A percentile compares a stretch with the other conserved stretches of the same genome.
Evolutionary conservation across 2,113 vertebrate genomes (phyloP).

Genomic region (Entelurus aequoreus): DNA sequence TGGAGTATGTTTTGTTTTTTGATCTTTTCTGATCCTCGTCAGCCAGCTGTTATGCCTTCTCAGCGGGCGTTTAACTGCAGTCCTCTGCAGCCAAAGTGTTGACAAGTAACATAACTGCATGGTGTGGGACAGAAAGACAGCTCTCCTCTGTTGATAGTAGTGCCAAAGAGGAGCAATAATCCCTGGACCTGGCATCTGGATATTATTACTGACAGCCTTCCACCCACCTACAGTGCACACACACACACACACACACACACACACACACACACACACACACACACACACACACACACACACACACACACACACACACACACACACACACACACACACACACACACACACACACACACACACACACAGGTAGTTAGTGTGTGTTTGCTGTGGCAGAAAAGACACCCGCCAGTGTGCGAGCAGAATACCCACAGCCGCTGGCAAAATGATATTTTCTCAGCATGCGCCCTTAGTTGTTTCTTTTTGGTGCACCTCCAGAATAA

Average conservation of each 20-base stretch:
- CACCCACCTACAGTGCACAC: slow-evolving; percentile 37
- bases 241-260: slow-evolving; percentile 20
- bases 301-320: slow-evolving; percentile 20
- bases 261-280: slow-evolving; percentile 21
- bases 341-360: slow-evolving; percentile 18
- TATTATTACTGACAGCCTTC: slow-evolving; percentile 66
- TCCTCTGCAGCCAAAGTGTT: slow-evolving; percentile 44
- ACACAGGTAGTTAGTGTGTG: slow-evolving; percentile 47
- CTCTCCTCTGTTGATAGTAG: slow-evolving; percentile 59
- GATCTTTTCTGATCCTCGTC: slow-evolving; percentile 25
- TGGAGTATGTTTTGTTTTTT: slow-evolving; percentile 17
- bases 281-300: slow-evolving; percentile 14
- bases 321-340: slow-evolving; percentile 21
- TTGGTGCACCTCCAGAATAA: slow-evolving; percentile 36
- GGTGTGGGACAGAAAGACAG: slow-evolving; percentile 52
- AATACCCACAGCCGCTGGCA: slow-evolving; percentile 52
- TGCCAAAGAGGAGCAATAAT: slow-evolving; percentile 52
- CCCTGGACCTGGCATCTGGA: slow-evolving; percentile 56
- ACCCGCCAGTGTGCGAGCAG: slow-evolving; percentile 54
- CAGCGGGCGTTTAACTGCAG: slow-evolving; percentile 37
- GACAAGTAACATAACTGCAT: slow-evolving; percentile 53
- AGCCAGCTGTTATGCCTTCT: slow-evolving; percentile 34
- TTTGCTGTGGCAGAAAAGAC: slow-evolving; percentile 43
- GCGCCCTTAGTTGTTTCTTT: slow-evolving; percentile 61
- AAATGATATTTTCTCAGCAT: slow-evolving; percentile 75